Conservation (phyloP, 2,888 invertebrate genomes). For the Dichetophora obliterata region DNA sequence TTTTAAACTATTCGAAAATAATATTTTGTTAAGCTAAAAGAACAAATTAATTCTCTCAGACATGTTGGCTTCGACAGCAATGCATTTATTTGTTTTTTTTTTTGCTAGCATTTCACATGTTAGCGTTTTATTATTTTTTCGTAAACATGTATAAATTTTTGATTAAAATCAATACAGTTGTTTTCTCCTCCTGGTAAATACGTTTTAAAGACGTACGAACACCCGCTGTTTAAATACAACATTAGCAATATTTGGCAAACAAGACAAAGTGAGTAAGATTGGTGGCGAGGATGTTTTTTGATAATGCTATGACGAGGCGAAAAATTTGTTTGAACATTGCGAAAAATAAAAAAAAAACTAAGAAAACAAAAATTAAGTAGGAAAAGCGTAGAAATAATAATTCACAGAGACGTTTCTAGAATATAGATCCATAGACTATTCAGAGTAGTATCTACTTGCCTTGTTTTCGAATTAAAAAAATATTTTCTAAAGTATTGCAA, state of each 20-base stretch:
- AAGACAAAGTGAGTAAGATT: background rate
- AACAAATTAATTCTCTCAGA: conserved; percentile 20
- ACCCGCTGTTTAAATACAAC: background rate
- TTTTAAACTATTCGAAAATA: background rate
- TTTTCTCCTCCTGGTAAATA: background rate
- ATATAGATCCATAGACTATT: conserved; percentile 16
- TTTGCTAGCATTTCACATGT: background rate
- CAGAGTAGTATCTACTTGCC: background rate
- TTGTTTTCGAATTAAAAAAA: background rate
- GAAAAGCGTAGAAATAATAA: background rate
- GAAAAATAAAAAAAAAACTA: background rate
- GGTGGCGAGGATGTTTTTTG: background rate
- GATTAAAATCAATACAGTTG: background rate
- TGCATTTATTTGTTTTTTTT: background rate
- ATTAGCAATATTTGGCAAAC: background rate
- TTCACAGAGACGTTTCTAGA: conserved; percentile 17
- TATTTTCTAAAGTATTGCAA: no score
- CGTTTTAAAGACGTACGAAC: background rate
- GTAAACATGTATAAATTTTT: background rate
- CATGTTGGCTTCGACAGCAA: conserved; percentile 19
- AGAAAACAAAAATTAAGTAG: background rate
- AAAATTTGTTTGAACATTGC: background rate
- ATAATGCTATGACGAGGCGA: conserved; percentile 7
- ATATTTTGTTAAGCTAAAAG: background rate
- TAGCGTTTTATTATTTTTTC: background rate